Conservation (phyloP, 2,113 vertebrate genomes). For the Willisornis vidua region DNA sequence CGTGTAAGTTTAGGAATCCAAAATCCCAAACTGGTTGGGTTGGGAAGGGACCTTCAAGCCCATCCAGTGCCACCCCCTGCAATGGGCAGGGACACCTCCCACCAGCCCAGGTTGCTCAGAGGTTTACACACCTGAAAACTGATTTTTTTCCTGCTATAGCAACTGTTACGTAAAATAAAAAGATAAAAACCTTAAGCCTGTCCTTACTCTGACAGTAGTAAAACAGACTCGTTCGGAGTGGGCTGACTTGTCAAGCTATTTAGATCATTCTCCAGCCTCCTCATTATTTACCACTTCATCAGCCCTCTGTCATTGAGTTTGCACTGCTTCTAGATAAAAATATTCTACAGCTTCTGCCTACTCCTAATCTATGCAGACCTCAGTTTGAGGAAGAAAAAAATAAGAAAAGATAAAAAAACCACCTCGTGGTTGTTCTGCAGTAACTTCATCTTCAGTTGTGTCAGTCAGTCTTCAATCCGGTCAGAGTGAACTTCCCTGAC, state of each 20-base stretch:
- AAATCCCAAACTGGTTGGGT: neutral
- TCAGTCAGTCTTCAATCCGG: neutral
- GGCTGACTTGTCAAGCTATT: neutral
- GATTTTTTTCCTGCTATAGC: neutral
- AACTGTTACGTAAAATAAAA: neutral
- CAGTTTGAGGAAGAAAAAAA: neutral
- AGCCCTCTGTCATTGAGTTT: neutral
- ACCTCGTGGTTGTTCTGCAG: neutral
- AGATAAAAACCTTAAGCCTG: neutral
- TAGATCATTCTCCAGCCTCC: neutral
- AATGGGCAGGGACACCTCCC: neutral
- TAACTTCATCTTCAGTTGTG: neutral
- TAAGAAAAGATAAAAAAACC: neutral
- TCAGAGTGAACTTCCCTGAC: neutral
- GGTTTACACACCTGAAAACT: neutral
- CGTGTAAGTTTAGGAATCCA: neutral
- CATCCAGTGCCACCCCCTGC: neutral
- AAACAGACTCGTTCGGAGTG: constrained; percentile 11
- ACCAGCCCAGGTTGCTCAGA: neutral
- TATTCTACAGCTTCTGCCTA: neutral
- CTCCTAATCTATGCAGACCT: neutral
- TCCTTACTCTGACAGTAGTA: neutral
- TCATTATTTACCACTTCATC: constrained; percentile 29
- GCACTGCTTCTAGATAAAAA: neutral
- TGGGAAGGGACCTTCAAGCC: neutral